Base-by-base conservation (phyloP, 2,888 invertebrate species). In the Copidosoma aretas region DNA sequence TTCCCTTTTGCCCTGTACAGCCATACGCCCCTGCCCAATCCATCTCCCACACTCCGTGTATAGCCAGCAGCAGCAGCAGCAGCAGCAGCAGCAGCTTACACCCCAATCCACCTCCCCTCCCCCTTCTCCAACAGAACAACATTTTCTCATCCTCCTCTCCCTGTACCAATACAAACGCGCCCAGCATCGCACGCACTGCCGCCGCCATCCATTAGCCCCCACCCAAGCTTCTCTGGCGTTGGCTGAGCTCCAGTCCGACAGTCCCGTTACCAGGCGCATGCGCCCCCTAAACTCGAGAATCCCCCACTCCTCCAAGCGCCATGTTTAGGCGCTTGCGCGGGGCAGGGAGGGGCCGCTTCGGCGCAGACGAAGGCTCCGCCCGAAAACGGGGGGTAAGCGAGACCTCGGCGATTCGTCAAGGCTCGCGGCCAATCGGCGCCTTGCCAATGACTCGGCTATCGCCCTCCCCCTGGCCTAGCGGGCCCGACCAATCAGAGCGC, bases 21-120 rank as follows among this genome's bases (percentile, higher is more conserved):
- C 67, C 32, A 32, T 67, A 70, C 70, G 66, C 63, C 66, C 70
- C 70, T 70, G 70, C 52, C 58, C 67, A 32, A 57, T 32, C 22
- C 46, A 43, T 59, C 25, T 32, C 39, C 39, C 24, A 15, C 46
- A 32, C 60, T 52, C 60, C 41, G 8, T 49, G 19, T 8, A 58
- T n/a, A n/a, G 22, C n/a, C 21, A 41, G 41, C 41, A 14, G 52
- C 19, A 39, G 39, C 61, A 60, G 39, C 49, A 12, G 52, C 32
- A 32, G 32, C 32, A 32, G 56, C 53, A 53, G 22, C 4, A 12
- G 43, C 43, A 17, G 43, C 43, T 46, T 54, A 54, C 24, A 54
- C 61, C 10, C 22, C 57, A 64, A 65, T 66, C 64, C 69, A 63
- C 66, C 62, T 46, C 65, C 19, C 65, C 62, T 65, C 51, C 66